Conservation (phyloP, 1,140 invertebrate species). For the Chlorops oryzae region DNA sequence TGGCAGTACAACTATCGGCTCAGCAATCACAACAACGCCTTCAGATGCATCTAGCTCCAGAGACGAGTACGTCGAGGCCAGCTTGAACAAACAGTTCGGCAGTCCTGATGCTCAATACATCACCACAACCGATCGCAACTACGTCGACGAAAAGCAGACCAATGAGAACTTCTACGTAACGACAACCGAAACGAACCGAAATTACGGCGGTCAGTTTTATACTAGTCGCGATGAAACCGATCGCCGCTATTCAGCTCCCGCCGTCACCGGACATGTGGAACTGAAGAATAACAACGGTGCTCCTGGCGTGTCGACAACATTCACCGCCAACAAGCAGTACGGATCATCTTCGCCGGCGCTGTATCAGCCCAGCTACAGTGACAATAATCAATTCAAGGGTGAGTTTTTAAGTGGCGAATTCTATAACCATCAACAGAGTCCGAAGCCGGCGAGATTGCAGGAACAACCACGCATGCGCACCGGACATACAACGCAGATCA, state of each 20-base stretch:
- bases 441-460: conserved; percentile 32
- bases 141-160: background rate
- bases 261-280: conserved; percentile 4
- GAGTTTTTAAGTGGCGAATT: conserved; percentile 37
- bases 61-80: conserved; percentile 34
- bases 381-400: conserved; percentile 18
- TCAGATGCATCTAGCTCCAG: conserved; percentile 31
- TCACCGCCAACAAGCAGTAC: background rate
- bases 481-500: conserved; percentile 23
- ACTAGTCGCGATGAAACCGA: conserved; percentile 20
- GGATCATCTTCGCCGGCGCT: background rate
- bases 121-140: conserved; percentile 16
- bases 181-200: too few species aligned
- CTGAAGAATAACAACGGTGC: background rate
- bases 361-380: background rate
- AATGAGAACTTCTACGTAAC: conserved; percentile 15
- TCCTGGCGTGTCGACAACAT: background rate
- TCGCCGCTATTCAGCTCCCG: conserved; percentile 18
- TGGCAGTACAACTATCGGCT: conserved; percentile 28
- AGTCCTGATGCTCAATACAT: conserved; percentile 17
- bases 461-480: conserved; percentile 8
- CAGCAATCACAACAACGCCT: conserved; percentile 37
- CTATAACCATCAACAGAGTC: conserved; percentile 22
- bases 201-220: background rate
- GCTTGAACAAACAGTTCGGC: conserved; percentile 18